Evolutionary conservation across 2,888 invertebrate genomes (phyloP).

Genomic region (Clostera curtula): DNA sequence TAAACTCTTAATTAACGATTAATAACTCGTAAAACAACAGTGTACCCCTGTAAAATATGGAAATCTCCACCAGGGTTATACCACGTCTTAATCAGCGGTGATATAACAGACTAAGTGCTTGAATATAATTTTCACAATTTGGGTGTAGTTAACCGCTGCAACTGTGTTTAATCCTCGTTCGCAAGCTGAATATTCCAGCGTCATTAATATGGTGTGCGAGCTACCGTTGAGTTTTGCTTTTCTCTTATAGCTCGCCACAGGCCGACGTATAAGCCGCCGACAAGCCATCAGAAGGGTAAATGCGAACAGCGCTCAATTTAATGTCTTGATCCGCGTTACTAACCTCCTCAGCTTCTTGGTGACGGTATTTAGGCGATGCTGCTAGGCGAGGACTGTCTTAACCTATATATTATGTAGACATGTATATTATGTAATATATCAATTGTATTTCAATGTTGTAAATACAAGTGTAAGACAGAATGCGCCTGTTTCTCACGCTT

Average conservation of each 20-base stretch:
- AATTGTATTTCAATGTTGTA: conserved; percentile 23
- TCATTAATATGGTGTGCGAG: conserved; percentile 41
- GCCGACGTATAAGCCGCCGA: conserved; percentile 58
- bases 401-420: conserved; percentile 16
- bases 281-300: conserved; percentile 70
- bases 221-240: conserved; percentile 64
- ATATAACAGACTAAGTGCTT: conserved; percentile 18
- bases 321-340: conserved; percentile 50
- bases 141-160: conserved; percentile 19
- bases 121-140: conserved; percentile 22
- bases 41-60: neutral
- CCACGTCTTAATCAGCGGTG: conserved; percentile 18
- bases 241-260: conserved; percentile 65
- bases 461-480: conserved; percentile 43
- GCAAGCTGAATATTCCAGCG: conserved; percentile 21
- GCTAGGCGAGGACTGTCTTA: conserved; percentile 53
- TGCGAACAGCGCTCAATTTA: conserved; percentile 46
- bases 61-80: neutral
- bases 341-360: conserved; percentile 53
- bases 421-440: conserved; percentile 25
- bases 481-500: conserved; percentile 33
- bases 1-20: too few relatives aligned
- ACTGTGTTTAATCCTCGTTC: conserved; percentile 18
- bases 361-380: conserved; percentile 61
- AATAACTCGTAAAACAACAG: neutral